Evolutionary conservation across 2,113 vertebrate species (phyloP).

Genomic region (Mola mola): DNA sequence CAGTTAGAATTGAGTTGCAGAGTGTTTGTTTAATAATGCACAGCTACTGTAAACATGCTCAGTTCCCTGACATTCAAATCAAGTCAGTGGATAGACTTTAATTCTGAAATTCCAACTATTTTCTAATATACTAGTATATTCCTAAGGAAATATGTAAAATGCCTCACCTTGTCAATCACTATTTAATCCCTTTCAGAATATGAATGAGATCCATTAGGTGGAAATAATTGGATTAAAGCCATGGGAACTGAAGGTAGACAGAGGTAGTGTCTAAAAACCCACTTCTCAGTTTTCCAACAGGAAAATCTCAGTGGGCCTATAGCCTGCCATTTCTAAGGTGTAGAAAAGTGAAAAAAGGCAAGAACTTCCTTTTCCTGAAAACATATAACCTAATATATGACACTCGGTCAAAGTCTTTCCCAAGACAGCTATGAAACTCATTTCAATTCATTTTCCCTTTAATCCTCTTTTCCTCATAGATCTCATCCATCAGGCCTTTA

Average conservation of each 20-base stretch:
- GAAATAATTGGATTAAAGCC: constrained; percentile 54
- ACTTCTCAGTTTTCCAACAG: constrained; percentile 18
- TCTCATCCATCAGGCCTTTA: not conserved
- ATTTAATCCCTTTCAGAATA: constrained; percentile 20
- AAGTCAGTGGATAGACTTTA: not conserved
- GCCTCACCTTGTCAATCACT: not conserved
- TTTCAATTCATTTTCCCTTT: not conserved
- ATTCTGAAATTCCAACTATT: not conserved
- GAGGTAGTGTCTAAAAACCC: constrained; percentile 23
- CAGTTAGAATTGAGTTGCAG: constrained; percentile 18
- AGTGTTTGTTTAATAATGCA: constrained; percentile 23
- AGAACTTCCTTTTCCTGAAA: no score
- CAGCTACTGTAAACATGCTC: constrained; percentile 7
- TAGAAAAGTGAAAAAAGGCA: no score
- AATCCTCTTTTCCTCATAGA: not conserved
- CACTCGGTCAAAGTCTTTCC: not conserved
- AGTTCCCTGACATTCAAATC: not conserved
- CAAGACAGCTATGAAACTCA: not conserved
- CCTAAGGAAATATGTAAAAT: constrained; percentile 1
- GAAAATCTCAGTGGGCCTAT: not conserved
- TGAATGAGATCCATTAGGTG: constrained; percentile 44
- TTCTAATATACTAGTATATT: not conserved
- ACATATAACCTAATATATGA: no score
- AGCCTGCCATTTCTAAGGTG: constrained; percentile 24
- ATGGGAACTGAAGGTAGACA: constrained; percentile 35